Conservation (phyloP, 2,113 vertebrate genomes). For the Arvicanthis niloticus region DNA sequence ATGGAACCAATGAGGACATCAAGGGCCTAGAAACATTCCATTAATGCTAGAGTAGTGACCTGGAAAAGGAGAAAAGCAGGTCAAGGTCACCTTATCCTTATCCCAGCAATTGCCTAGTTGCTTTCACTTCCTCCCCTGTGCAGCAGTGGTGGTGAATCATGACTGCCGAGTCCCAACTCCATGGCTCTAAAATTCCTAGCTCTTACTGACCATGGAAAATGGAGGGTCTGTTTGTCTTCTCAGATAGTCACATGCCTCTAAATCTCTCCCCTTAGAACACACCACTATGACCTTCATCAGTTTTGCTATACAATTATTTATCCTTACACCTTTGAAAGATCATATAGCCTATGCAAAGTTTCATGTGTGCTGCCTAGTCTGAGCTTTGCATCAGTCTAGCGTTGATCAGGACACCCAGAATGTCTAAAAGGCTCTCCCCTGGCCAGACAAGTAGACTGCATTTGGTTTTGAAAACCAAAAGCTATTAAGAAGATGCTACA, state of each 20-base stretch:
- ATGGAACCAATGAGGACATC: not conserved
- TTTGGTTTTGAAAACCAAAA: not conserved
- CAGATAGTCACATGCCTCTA: not conserved
- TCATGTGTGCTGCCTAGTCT: not conserved
- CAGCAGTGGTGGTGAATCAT: not conserved
- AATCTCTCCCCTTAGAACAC: not conserved
- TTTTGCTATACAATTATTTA: not conserved
- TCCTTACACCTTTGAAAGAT: not conserved
- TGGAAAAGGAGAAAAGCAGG: not conserved
- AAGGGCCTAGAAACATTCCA: not conserved
- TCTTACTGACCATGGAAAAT: slow-evolving; percentile 7
- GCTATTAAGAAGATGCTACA: not conserved
- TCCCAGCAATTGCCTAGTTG: not conserved
- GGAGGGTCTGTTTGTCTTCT: not conserved
- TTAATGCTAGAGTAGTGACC: not conserved
- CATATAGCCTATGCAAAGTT: not conserved
- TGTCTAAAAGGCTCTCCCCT: too few relatives aligned
- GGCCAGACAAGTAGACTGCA: too few relatives aligned
- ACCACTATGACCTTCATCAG: not conserved
- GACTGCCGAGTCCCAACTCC: not conserved
- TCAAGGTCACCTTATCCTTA: not conserved
- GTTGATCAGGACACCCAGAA: too few relatives aligned
- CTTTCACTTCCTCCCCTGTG: not conserved
- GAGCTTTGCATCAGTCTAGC: not conserved
- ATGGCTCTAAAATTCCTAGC: not conserved